Percentiles rank a stretch among this genome's conserved stretches.
Evolutionary conservation across 2,888 invertebrate species (phyloP).

Genomic region (Anoplius nigerrimus): DNA sequence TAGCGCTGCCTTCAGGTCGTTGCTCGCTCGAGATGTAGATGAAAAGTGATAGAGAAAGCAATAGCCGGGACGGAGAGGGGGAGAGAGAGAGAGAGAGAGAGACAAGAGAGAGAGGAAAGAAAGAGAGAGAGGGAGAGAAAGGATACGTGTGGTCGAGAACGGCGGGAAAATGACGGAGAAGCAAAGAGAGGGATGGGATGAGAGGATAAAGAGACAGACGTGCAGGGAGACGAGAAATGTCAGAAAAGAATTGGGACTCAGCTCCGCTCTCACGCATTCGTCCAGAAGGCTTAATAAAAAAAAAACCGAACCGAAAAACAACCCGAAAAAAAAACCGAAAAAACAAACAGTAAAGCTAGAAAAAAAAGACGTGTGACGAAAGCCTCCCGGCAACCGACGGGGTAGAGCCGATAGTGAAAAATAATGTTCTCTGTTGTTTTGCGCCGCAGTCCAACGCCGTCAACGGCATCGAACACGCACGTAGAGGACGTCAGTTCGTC

Average conservation of each 20-base stretch:
- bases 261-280: slow-evolving; percentile 42
- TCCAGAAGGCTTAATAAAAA: slow-evolving; percentile 53
- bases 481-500: slow-evolving; percentile 73
- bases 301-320: too few species aligned
- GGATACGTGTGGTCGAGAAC: slow-evolving; percentile 38
- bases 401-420: slow-evolving; percentile 56
- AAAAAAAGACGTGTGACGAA: slow-evolving; percentile 37
- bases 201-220: slow-evolving; percentile 17
- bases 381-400: slow-evolving; percentile 44
- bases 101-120: slow-evolving; percentile 31
- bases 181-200: slow-evolving; percentile 20
- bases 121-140: slow-evolving; percentile 28
- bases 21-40: slow-evolving; percentile 32
- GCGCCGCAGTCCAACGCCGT: slow-evolving; percentile 74
- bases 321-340: too few species aligned
- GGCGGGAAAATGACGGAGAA: slow-evolving; percentile 33
- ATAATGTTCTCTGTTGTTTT: slow-evolving; percentile 70
- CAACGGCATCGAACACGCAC: slow-evolving; percentile 74
- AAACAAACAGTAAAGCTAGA: slow-evolving; percentile 8
- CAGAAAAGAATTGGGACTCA: slow-evolving; percentile 42
- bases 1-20: slow-evolving; percentile 46
- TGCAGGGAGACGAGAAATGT: slow-evolving; percentile 32
- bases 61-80: slow-evolving; percentile 26
- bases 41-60: slow-evolving; percentile 19
- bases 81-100: slow-evolving; percentile 34